Conservation (phyloP, 2,888 invertebrate species). For the Embidobia sp. region DNA sequence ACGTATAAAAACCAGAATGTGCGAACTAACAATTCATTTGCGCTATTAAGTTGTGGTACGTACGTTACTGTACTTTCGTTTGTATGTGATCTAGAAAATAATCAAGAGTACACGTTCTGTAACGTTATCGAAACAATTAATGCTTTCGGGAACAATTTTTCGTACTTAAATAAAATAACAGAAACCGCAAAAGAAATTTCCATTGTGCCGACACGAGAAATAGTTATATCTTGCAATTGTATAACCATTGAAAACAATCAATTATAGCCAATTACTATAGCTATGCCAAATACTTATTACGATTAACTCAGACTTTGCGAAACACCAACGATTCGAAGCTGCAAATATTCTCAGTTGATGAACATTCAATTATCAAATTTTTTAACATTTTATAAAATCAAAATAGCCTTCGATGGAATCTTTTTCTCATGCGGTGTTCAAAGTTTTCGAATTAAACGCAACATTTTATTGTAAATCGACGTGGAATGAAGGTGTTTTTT, state of each 20-base stretch:
- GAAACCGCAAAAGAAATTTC: constrained; percentile 1
- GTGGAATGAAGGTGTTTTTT: no score
- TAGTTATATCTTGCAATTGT: constrained; percentile 21
- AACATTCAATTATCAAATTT: no score
- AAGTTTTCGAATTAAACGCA: no score
- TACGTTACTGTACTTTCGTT: constrained; percentile 9
- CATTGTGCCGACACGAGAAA: constrained; percentile 13
- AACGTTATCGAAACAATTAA: constrained; percentile 12
- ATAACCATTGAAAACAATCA: neutral
- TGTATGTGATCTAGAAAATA: constrained; percentile 7
- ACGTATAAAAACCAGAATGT: constrained; percentile 5
- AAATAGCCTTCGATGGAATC: no score
- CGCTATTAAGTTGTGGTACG: constrained; percentile 6
- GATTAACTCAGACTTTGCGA: constrained; percentile 4
- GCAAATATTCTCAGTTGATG: no score
- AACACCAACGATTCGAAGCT: no score
- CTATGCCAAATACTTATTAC: constrained; percentile 28
- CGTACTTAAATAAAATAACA: constrained; percentile 12
- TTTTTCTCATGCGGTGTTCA: no score
- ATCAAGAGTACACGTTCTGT: constrained; percentile 19
- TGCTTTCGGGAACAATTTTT: constrained; percentile 7
- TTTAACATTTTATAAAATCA: no score
- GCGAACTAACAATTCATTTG: constrained; percentile 26
- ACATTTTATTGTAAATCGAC: no score
- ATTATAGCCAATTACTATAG: constrained; percentile 20